phyloP scores from a whole-genome alignment of 2,888 invertebrate genomes.

The Dynastes grantii region DNA sequence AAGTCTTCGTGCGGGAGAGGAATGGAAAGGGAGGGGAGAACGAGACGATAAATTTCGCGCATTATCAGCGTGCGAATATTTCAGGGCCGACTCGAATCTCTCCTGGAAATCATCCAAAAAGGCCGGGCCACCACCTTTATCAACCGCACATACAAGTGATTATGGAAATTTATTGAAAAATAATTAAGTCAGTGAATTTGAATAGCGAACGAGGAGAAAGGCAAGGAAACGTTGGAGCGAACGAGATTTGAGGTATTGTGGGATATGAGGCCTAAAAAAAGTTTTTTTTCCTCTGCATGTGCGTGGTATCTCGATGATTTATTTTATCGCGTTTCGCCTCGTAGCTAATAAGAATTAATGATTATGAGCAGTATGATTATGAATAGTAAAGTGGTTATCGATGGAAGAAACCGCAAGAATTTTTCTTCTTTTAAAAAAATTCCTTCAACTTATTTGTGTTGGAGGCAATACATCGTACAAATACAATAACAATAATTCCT shows the following conservation, averaged over 20 bases:
- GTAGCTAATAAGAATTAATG: slow-evolving; percentile 21
- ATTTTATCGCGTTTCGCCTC: slow-evolving; percentile 20
- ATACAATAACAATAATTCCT: too few species aligned
- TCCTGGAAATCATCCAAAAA: slow-evolving; percentile 42
- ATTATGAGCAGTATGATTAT: slow-evolving; percentile 3
- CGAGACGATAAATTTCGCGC: slow-evolving; percentile 26
- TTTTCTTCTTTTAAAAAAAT: not conserved
- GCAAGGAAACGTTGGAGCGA: slow-evolving; percentile 24
- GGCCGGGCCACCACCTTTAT: slow-evolving; percentile 36
- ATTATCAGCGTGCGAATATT: slow-evolving; percentile 40
- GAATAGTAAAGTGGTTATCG: not conserved
- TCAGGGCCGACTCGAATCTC: slow-evolving; percentile 20
- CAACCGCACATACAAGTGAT: slow-evolving; percentile 43
- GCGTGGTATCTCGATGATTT: not conserved
- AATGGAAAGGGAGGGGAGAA: too few species aligned
- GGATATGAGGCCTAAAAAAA: not conserved
- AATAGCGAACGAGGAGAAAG: slow-evolving; percentile 13
- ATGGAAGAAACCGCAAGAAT: not conserved
- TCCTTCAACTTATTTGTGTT: too few species aligned
- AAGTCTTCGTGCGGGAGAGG: too few species aligned
- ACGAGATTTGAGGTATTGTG: slow-evolving; percentile 19
- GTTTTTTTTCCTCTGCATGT: not conserved
- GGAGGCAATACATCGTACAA: too few species aligned
- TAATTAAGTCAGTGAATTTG: slow-evolving; percentile 46
- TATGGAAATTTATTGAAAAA: slow-evolving; percentile 46